These are phyloP conservation scores for Drepana falcataria DNA, from an alignment of 2,888 invertebrate genomes.

Conservation along the genomic window DNA sequence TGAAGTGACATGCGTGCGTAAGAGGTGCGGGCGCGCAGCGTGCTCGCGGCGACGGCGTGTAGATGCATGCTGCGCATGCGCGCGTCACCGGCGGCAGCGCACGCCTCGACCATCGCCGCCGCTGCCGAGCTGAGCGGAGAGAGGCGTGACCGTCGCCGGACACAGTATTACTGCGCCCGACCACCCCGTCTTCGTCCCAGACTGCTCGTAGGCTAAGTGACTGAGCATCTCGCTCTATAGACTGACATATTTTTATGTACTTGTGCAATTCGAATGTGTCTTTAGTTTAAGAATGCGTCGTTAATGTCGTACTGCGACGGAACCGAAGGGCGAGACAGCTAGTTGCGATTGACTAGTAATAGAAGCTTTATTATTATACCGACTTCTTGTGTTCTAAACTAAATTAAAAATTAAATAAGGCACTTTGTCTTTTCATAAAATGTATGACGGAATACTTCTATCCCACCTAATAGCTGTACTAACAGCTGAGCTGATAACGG, in stretches of 20 bases:
- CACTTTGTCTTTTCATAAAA: not conserved
- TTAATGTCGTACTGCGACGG: constrained; percentile 13
- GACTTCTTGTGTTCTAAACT: not conserved
- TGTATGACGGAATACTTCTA: not conserved
- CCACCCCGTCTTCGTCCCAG: constrained; percentile 47
- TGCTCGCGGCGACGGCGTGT: constrained; percentile 77
- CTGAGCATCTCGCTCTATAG: constrained; percentile 67
- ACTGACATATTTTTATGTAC: constrained; percentile 73
- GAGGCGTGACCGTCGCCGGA: constrained; percentile 15
- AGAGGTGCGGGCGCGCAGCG: constrained; percentile 86
- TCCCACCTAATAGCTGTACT: not conserved
- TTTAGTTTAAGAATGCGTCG: constrained; percentile 50
- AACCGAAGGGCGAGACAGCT: constrained; percentile 1
- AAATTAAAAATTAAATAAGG: not conserved
- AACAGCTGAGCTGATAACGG: not conserved
- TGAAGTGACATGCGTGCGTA: constrained; percentile 87
- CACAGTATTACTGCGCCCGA: constrained; percentile 33
- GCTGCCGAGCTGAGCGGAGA: constrained; percentile 48
- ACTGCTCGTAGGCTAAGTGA: constrained; percentile 71
- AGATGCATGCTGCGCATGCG: constrained; percentile 81
- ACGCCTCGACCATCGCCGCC: constrained; percentile 29
- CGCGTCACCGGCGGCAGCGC: constrained; percentile 75
- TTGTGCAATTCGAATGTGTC: constrained; percentile 69
- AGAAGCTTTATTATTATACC: too few relatives aligned
- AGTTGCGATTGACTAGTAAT: not conserved